phyloP scores from a whole-genome alignment of 2,888 invertebrate species.

The Pseudococcus longispinus region DNA sequence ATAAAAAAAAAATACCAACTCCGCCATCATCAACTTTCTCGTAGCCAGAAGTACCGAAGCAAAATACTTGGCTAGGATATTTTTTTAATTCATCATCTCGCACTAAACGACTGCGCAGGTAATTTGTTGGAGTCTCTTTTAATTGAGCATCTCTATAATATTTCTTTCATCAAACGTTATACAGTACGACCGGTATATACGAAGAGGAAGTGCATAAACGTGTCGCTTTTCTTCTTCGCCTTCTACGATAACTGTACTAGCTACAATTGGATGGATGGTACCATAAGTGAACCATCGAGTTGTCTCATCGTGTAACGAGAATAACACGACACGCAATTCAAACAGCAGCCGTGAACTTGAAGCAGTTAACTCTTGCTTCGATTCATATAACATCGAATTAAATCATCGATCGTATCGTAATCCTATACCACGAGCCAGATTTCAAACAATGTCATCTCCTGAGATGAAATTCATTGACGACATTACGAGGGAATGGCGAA shows the following conservation, averaged over 20 bases:
- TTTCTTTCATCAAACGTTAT: constrained; percentile 1
- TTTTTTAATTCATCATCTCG: constrained; percentile 21
- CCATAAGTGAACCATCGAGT: neutral
- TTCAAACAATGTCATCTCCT: neutral
- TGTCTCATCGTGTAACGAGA: neutral
- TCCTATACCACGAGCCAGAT: neutral
- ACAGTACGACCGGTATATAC: neutral
- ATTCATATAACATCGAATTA: neutral
- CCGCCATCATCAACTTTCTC: constrained; percentile 10
- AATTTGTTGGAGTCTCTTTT: neutral
- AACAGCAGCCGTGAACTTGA: constrained; percentile 30
- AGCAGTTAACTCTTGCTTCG: neutral
- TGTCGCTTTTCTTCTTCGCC: neutral
- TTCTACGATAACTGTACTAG: neutral
- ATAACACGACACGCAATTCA: constrained; percentile 15
- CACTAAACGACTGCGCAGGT: neutral
- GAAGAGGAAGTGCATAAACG: constrained; percentile 27
- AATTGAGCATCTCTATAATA: neutral
- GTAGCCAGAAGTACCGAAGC: neutral
- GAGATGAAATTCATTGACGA: neutral
- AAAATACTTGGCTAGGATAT: too few relatives aligned
- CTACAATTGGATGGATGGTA: neutral
- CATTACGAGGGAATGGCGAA: neutral
- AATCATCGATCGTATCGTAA: neutral
- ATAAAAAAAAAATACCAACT: neutral